Base-by-base conservation (phyloP, 2,797 vertebrate species). In the Sebastes paucispinis region DNA sequence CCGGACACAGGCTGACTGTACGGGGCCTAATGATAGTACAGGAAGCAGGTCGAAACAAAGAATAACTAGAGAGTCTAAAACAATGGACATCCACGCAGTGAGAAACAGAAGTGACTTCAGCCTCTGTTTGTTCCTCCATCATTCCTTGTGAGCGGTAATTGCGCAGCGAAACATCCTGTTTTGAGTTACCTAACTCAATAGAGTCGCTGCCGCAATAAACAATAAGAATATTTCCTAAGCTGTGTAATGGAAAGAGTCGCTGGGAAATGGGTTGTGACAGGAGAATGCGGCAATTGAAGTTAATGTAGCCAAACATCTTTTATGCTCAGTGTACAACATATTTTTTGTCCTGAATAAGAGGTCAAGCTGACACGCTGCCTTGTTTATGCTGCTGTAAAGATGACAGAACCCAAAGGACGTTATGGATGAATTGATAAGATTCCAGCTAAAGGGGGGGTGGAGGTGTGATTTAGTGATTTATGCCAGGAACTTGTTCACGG, bases 161-260 rank as follows among this genome's bases (percentile, higher is more conserved):
- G 88, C 83, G 27, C 81, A 86, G 90, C 32, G 86, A 92, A 94
- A 94, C 93, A 94, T 95, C 94, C 94, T 95, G 94, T 95, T 94
- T 94, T 91, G 85, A 90, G 86, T 93, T 88, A 86, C 88, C 92
- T 94, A 94, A 94, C 92, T 92, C 93, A 92, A 95, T 94, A 91
- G 90, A 93, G 87, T 79, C 29, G 10, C 86, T 78, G 86, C 88
- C 5, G 91, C 87, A 82, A 89, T 92, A 90, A 93, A 93, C 92
- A 90, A 92, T 90, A 88, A 39, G 78, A 91, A 87, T 91, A 89
- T 90, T 91, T 92, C 92, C 90, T 87, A 89, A 91, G 88, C 91
- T 87, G 91, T 36, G 81, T 76, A 87, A 91, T 90, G 80, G 87
- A 77, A 92, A 90, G 86, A 84, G 85, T 80, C 1, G 3, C 82